Evolutionary conservation across 2,113 vertebrate species (phyloP), one percentile per base, ranked within the genome.

Genomic region (Erythrolamprus reginae): DNA sequence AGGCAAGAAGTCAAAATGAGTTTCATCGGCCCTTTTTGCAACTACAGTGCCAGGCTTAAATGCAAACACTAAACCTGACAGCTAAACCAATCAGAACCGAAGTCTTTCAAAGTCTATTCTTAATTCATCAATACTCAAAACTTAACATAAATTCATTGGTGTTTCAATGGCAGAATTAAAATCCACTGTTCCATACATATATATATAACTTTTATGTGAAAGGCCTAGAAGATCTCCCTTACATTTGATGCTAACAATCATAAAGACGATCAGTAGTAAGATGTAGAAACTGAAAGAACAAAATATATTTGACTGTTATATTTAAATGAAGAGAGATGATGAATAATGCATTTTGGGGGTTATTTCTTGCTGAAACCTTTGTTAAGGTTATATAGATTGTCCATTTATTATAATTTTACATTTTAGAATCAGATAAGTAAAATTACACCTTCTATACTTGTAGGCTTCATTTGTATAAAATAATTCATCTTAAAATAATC

Each of bases 371-470:
- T 92, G 85, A 85, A 92, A 92, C 86, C 90, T 94, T 94, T 88
- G 94, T 93, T 93, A 94, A 95, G 93, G 95, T 94, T 95, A 96
- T 95, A 96, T 96, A 95, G 95, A 96, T 95, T 88, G 94, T 95
- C 95, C 95, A 96, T 95, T 95, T 96, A 95, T 96, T 96, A 96
- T 92, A 95, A 93, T 94, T 94, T 93, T 93, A 95, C 84, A 93
- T 95, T 93, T 87, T 93, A 93, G 91, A 91, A 96, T 93, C 93
- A 95, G 94, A 96, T 95, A 95, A 94, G 94, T 93, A 95, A 96
- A 96, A 96, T 96, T 96, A 95, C 93, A 89, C 93, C 92, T 94
- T 83, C 92, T 93, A 91, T 48, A 23, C 91, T 93, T 94, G 92
- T 84, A 95, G 88, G 93, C 86, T 93, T 95, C 94, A 95, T 96